Evolutionary conservation across 2,113 vertebrate genomes (phyloP).

Genomic region (Centropus bengalensis): DNA sequence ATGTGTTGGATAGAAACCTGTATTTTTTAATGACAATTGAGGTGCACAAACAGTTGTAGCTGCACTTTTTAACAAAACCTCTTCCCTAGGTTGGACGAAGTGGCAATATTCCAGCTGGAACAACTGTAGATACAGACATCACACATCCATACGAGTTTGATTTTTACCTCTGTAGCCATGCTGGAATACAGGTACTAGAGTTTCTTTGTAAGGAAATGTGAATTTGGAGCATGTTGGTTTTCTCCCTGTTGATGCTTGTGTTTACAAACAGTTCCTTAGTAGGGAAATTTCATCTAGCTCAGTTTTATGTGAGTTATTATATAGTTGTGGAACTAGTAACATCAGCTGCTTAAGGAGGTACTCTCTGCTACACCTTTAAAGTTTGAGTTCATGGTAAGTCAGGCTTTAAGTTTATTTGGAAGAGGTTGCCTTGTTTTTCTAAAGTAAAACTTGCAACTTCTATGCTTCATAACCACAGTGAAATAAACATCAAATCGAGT

Average conservation of each 20-base stretch:
- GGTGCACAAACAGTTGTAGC: background rate
- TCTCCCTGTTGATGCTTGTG: background rate
- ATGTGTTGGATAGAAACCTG: background rate
- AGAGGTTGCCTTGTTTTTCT: background rate
- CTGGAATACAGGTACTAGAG: conserved; percentile 94
- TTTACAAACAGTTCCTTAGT: background rate
- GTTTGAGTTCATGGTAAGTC: background rate
- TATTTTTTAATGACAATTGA: background rate
- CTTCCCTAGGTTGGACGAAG: conserved; percentile 90
- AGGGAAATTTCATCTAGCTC: background rate
- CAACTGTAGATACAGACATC: conserved; percentile 97
- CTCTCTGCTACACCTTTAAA: background rate
- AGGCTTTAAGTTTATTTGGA: background rate
- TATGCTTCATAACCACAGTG: background rate
- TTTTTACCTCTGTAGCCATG: conserved; percentile 99
- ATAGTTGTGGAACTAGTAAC: background rate
- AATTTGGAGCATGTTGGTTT: background rate
- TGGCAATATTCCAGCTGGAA: conserved; percentile 98
- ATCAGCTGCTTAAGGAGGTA: background rate
- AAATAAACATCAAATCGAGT: background rate
- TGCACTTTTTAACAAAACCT: background rate
- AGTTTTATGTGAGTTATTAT: background rate
- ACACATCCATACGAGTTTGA: conserved; percentile 99
- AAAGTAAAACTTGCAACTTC: background rate
- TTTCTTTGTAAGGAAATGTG: background rate